Conservation (phyloP, 2,888 invertebrate genomes). For the Agrotis exclamationis region DNA sequence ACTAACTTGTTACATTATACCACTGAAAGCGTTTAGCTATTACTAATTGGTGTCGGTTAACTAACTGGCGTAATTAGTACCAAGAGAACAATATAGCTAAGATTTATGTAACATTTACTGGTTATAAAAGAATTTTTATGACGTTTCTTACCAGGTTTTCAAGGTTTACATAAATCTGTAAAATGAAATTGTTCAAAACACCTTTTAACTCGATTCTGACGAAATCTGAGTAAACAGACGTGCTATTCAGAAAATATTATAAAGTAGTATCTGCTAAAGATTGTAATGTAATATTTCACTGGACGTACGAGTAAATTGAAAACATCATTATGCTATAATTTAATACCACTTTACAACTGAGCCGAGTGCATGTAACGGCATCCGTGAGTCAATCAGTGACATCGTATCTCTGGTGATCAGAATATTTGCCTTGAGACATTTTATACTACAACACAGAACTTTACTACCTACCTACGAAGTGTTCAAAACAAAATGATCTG, state of each 20-base stretch:
- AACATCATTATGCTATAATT: constrained; percentile 39
- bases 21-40: constrained; percentile 1
- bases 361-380: constrained; percentile 45
- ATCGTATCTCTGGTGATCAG: constrained; percentile 39
- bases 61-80: constrained; percentile 35
- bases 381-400: constrained; percentile 46
- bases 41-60: constrained; percentile 34
- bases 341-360: constrained; percentile 43
- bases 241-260: not conserved
- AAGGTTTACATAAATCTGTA: constrained; percentile 2
- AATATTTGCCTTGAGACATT: constrained; percentile 37
- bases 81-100: constrained; percentile 36
- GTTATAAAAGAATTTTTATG: constrained; percentile 26
- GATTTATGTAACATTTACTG: constrained; percentile 24
- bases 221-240: not conserved
- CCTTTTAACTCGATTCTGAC: not conserved
- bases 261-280: constrained; percentile 15
- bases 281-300: constrained; percentile 7
- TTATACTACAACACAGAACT: not conserved
- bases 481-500: not conserved
- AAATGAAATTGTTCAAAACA: constrained; percentile 14
- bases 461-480: not conserved
- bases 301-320: constrained; percentile 22
- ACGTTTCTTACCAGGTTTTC: not conserved
- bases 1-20: constrained; percentile 15